Percentiles rank a stretch among this genome's conserved stretches.
Evolutionary conservation across 2,113 vertebrate genomes (phyloP).

Genomic region (Todiramphus saurophagus): DNA sequence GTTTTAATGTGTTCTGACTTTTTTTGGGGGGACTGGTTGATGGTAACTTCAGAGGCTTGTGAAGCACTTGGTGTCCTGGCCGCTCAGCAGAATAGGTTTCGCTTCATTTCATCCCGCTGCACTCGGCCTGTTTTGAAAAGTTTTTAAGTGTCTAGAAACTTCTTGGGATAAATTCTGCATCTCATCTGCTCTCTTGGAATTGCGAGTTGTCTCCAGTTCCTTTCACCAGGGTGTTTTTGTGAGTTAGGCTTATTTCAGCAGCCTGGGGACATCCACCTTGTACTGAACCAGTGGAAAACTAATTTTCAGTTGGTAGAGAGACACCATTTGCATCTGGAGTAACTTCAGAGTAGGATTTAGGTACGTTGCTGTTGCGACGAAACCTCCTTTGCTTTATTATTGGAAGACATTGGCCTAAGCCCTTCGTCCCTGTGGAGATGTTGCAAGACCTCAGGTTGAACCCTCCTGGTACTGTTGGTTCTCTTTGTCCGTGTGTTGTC

Average conservation of each 20-base stretch:
- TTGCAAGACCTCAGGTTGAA: constrained; percentile 65
- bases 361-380: constrained; percentile 52
- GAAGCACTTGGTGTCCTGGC: not conserved
- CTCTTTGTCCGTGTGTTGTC: not conserved
- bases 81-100: not conserved
- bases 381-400: constrained; percentile 25
- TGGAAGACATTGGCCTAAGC: constrained; percentile 37
- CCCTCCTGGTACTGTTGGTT: not conserved
- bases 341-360: constrained; percentile 45
- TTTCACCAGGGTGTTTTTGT: constrained; percentile 14
- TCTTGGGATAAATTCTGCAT: not conserved
- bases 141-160: constrained; percentile 39
- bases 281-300: constrained; percentile 2
- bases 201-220: not conserved
- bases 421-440: constrained; percentile 36
- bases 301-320: constrained; percentile 36
- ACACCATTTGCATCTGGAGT: constrained; percentile 40
- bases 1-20: not conserved
- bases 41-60: constrained; percentile 31
- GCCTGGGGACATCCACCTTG: not conserved
- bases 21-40: not conserved
- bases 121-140: constrained; percentile 23
- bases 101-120: constrained; percentile 33
- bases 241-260: not conserved
- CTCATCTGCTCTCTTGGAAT: not conserved